Evolutionary conservation across 2,797 vertebrate species (phyloP).

Genomic region (Etheostoma nigrum): DNA sequence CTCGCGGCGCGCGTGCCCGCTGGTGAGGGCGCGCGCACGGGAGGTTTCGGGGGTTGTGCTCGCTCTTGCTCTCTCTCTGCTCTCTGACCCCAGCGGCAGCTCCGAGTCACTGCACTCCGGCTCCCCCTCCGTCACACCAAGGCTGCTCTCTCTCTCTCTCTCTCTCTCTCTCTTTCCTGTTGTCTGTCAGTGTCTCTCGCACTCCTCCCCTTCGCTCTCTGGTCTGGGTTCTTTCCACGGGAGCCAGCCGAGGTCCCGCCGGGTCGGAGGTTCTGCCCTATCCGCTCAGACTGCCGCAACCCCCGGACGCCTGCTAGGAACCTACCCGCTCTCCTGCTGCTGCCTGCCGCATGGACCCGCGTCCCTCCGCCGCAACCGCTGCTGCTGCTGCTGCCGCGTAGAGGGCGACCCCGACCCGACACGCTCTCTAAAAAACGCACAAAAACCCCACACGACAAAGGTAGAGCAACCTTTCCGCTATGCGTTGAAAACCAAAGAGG

Average conservation of each 20-base stretch:
- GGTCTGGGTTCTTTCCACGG: constrained; percentile 80
- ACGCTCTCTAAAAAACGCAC: constrained; percentile 76
- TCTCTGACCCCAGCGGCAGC: constrained; percentile 89
- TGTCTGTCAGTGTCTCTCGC: constrained; percentile 83
- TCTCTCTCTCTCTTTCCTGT: constrained; percentile 67
- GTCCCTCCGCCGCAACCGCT: constrained; percentile 67
- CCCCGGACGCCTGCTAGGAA: constrained; percentile 71
- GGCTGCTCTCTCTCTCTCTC: constrained; percentile 77
- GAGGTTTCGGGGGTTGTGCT: constrained; percentile 79
- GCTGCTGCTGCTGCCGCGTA: constrained; percentile 65
- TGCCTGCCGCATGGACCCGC: constrained; percentile 88
- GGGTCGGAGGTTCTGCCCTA: constrained; percentile 96
- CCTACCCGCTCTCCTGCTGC: constrained; percentile 67
- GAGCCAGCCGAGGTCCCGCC: constrained; percentile 88
- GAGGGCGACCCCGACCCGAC: constrained; percentile 89
- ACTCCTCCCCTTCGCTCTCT: constrained; percentile 68
- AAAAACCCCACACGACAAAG: constrained; percentile 66
- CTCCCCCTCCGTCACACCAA: constrained; percentile 81
- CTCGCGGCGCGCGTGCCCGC: constrained; percentile 66
- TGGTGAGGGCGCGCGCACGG: constrained; percentile 65
- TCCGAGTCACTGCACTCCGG: constrained; percentile 88
- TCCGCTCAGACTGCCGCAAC: constrained; percentile 82
- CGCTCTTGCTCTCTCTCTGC: constrained; percentile 82
- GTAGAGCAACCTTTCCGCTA: constrained; percentile 85
- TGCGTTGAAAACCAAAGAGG: constrained; percentile 73